phyloP scores from a whole-genome alignment of 2,888 invertebrate species.

The Melanostoma mellinum region DNA sequence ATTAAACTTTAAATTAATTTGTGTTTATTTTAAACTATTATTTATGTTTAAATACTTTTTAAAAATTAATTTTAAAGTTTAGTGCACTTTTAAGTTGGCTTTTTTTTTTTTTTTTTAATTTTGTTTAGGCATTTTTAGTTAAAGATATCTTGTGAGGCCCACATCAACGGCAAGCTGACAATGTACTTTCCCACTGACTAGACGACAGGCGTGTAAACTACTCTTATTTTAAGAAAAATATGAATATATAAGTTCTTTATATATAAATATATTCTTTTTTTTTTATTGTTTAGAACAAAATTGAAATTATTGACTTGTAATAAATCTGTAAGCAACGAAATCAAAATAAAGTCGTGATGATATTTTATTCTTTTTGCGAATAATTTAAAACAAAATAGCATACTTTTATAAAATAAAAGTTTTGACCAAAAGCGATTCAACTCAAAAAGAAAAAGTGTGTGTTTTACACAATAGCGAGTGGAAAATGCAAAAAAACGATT shows the following conservation, averaged over 20 bases:
- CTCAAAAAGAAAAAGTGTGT: constrained; percentile 47
- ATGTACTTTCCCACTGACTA: constrained; percentile 82
- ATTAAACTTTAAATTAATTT: constrained; percentile 73
- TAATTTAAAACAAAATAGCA: constrained; percentile 16
- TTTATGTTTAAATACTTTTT: constrained; percentile 50
- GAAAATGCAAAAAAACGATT: constrained; percentile 72
- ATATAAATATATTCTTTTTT: constrained; percentile 71
- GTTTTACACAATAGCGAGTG: constrained; percentile 74
- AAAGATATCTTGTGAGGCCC: constrained; percentile 82
- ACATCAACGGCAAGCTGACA: constrained; percentile 88
- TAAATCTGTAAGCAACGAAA: constrained; percentile 37
- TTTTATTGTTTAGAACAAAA: constrained; percentile 1
- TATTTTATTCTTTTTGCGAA: constrained; percentile 5
- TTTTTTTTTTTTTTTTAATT: constrained; percentile 42
- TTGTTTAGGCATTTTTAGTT: constrained; percentile 53
- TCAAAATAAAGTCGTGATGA: constrained; percentile 52
- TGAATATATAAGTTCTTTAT: constrained; percentile 60
- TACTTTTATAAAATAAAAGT: constrained; percentile 37
- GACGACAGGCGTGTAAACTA: constrained; percentile 82
- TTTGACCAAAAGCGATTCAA: constrained; percentile 19
- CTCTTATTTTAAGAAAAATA: constrained; percentile 81
- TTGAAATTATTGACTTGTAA: too few species aligned
- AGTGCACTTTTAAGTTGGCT: constrained; percentile 47
- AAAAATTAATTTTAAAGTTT: constrained; percentile 70
- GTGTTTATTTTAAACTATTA: constrained; percentile 32